Conservation (phyloP, 2,113 vertebrate species). For the Neolamprologus devosi region DNA sequence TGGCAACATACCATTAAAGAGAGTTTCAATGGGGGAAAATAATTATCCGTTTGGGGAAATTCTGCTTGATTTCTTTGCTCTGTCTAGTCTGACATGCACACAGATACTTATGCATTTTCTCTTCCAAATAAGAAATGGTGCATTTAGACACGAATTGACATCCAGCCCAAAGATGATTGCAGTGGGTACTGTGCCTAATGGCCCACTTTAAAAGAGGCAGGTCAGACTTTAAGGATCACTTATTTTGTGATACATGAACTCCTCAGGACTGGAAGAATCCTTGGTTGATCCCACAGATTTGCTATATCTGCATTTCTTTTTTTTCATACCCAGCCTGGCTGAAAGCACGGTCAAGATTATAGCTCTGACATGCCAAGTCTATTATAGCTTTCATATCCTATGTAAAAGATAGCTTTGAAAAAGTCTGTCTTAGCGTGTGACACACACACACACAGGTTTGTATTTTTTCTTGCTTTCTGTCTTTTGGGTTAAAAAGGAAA, state of each 20-base stretch:
- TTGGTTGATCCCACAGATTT: conserved; percentile 11
- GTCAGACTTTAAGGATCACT: not conserved
- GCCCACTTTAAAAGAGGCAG: not conserved
- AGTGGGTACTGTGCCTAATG: not conserved
- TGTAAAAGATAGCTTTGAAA: conserved; percentile 49
- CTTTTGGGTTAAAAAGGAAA: conserved; percentile 9
- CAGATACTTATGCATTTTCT: conserved; percentile 10
- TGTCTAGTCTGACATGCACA: conserved; percentile 30
- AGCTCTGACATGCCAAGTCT: conserved; percentile 28
- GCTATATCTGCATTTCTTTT: not conserved
- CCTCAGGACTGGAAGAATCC: conserved; percentile 56
- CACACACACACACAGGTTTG: conserved; percentile 11
- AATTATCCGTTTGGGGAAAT: conserved; percentile 35
- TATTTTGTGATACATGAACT: conserved; percentile 15
- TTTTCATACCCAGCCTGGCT: not conserved
- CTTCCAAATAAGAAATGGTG: conserved; percentile 17
- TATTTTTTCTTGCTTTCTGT: not conserved
- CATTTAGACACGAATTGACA: not conserved
- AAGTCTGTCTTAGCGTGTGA: conserved; percentile 48
- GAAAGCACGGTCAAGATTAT: conserved; percentile 9
- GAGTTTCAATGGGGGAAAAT: conserved; percentile 37
- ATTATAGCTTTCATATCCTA: conserved; percentile 21
- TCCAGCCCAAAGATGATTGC: conserved; percentile 5
- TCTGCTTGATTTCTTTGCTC: conserved; percentile 36
- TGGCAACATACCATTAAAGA: conserved; percentile 38